phyloP scores from a whole-genome alignment of 2,797 vertebrate species.

The Spinibarbus caldwelli region DNA sequence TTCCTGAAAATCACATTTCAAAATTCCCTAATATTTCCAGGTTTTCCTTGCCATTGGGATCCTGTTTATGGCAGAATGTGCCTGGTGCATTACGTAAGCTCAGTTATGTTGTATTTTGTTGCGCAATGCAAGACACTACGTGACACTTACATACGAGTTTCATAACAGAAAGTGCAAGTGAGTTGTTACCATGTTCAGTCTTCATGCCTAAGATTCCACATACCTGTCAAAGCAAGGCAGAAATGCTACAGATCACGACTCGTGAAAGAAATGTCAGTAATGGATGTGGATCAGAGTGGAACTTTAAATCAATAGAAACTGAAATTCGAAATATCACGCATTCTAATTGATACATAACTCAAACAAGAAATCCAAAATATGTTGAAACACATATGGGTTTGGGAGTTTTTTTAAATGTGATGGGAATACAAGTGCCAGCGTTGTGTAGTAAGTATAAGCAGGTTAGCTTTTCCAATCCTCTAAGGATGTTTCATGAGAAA shows the following conservation, averaged over 20 bases:
- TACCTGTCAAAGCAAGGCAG: constrained; percentile 65
- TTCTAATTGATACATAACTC: not conserved
- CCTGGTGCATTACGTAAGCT: not conserved
- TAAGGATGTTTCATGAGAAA: constrained; percentile 42
- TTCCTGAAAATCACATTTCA: not conserved
- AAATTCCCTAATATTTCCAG: not conserved
- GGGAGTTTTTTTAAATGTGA: not conserved
- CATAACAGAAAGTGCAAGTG: constrained; percentile 2
- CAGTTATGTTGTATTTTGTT: not conserved
- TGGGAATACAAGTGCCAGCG: not conserved
- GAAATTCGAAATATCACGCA: not conserved
- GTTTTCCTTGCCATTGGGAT: not conserved
- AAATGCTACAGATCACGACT: constrained; percentile 55
- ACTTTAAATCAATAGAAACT: not conserved
- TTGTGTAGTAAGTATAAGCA: constrained; percentile 32
- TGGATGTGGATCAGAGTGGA: constrained; percentile 67
- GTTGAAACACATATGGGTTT: not conserved
- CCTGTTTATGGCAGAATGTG: not conserved
- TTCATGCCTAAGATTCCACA: constrained; percentile 57
- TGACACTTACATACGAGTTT: not conserved
- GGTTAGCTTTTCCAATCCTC: constrained; percentile 36
- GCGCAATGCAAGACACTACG: not conserved
- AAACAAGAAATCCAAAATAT: not conserved
- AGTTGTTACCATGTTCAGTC: not conserved
- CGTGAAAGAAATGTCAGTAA: constrained; percentile 35